These are phyloP conservation scores for Cynocephalus volans DNA, from an alignment of 2,113 vertebrate species.

Conservation along the genomic window DNA sequence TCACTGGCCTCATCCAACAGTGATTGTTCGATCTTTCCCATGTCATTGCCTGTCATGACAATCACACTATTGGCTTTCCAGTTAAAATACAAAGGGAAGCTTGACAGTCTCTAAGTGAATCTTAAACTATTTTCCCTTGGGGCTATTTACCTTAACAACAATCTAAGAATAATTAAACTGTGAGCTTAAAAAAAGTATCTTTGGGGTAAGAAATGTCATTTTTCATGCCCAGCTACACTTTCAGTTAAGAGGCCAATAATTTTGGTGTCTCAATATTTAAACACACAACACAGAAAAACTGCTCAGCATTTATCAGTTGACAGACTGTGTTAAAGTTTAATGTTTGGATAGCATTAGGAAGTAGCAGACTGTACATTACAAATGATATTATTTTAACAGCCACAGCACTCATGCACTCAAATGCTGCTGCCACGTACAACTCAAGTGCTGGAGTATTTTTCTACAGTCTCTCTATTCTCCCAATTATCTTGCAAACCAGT, in stretches of 20 bases:
- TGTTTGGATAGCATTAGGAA: constrained; percentile 38
- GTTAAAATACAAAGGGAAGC: constrained; percentile 60
- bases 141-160: constrained; percentile 43
- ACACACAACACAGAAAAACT: neutral
- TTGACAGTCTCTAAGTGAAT: neutral
- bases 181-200: constrained; percentile 34
- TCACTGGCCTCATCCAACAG: neutral
- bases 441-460: constrained; percentile 74
- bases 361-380: constrained; percentile 33
- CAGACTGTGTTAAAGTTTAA: constrained; percentile 46
- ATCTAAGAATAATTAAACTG: constrained; percentile 34
- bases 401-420: constrained; percentile 36
- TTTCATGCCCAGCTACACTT: constrained; percentile 52
- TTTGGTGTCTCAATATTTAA: neutral
- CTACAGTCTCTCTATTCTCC: constrained; percentile 60
- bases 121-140: constrained; percentile 17
- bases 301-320: neutral
- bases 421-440: constrained; percentile 58
- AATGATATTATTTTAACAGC: neutral
- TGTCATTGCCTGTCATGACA: constrained; percentile 72
- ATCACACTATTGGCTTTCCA: constrained; percentile 72
- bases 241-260: neutral
- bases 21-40: neutral
- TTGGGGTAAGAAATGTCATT: constrained; percentile 22
- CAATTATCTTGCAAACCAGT: constrained; percentile 72